These are phyloP conservation scores for Datnioides undecimradiatus DNA, from an alignment of 2,113 vertebrate species.

Conservation along the genomic window DNA sequence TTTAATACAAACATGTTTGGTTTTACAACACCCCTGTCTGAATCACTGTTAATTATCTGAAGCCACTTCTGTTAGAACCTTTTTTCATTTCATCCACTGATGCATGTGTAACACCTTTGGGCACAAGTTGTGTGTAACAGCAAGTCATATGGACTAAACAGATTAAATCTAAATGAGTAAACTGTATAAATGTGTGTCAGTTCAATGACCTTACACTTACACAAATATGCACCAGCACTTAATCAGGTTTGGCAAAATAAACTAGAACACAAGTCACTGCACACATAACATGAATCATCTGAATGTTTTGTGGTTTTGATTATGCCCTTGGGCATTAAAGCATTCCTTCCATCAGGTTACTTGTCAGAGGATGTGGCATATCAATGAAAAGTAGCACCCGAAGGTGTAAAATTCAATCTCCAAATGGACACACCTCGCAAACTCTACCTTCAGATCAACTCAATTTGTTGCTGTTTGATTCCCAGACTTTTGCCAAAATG, in stretches of 20 bases:
- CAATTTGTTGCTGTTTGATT: background rate
- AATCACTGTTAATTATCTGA: background rate
- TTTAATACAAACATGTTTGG: conserved; percentile 39
- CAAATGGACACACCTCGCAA: background rate
- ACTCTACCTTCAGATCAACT: background rate
- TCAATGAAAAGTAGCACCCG: background rate
- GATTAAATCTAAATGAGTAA: background rate
- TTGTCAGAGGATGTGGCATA: background rate
- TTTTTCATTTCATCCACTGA: background rate
- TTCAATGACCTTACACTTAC: background rate
- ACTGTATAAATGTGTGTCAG: background rate
- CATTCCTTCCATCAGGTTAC: background rate
- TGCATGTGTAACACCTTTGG: background rate
- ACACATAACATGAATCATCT: background rate
- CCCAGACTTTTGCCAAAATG: background rate
- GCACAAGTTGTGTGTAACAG: conserved; percentile 4
- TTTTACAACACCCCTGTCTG: conserved; percentile 9
- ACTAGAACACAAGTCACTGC: background rate
- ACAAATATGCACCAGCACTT: background rate
- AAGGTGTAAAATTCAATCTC: background rate
- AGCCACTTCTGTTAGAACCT: background rate
- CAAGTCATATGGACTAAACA: background rate
- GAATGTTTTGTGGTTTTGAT: background rate
- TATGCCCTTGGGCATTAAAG: background rate
- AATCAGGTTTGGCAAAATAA: background rate